Evolutionary conservation across 1,140 invertebrate species (phyloP).

Genomic region (Brachionus asplanchnoidis): DNA sequence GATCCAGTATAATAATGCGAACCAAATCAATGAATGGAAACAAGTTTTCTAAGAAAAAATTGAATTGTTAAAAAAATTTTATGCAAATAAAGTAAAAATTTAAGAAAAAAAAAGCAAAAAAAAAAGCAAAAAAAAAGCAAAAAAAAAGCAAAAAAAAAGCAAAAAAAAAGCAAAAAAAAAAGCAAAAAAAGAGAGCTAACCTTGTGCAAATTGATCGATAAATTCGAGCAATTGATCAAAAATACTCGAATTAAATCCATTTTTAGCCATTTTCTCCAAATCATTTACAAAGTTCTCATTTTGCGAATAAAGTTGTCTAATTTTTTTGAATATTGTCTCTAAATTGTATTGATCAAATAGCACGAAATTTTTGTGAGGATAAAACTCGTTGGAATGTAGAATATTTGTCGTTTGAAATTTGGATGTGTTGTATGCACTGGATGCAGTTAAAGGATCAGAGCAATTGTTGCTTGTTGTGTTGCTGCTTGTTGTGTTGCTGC

Average conservation of each 20-base stretch:
- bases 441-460: not conserved
- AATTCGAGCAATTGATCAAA: not conserved
- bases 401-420: not conserved
- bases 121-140: too few species aligned
- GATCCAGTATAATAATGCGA: not conserved
- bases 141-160: not conserved
- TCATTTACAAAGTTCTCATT: not conserved
- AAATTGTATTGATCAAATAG: conserved; percentile 2
- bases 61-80: not conserved
- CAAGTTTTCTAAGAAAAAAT: not conserved
- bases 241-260: not conserved
- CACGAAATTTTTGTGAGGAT: not conserved
- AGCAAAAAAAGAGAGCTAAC: not conserved
- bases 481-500: not conserved
- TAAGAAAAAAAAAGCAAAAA: not conserved
- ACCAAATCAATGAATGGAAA: not conserved
- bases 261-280: not conserved
- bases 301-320: not conserved
- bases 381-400: not conserved
- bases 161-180: not conserved
- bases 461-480: too few species aligned
- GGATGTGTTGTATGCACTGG: not conserved
- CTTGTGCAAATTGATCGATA: not conserved
- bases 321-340: not conserved
- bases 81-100: not conserved